These are phyloP conservation scores for Carposina sasakii DNA, from an alignment of 1,140 invertebrate genomes.

Conservation along the genomic window DNA sequence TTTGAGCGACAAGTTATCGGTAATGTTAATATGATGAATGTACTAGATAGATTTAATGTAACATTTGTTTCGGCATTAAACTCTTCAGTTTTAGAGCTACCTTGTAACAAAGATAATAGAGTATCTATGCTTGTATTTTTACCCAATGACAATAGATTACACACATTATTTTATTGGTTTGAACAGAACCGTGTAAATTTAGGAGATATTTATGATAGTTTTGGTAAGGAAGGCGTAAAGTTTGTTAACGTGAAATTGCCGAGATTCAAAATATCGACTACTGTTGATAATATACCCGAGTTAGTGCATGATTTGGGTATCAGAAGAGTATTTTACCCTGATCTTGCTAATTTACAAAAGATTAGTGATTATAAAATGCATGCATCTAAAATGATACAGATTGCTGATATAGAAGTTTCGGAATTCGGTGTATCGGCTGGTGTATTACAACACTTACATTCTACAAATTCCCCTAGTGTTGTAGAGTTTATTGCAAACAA, in stretches of 20 bases:
- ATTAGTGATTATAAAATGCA: constrained; percentile 71
- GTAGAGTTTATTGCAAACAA: constrained; percentile 54
- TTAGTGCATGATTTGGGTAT: constrained; percentile 77
- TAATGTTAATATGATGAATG: constrained; percentile 68
- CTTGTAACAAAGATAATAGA: constrained; percentile 74
- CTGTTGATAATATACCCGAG: constrained; percentile 70
- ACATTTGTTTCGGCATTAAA: constrained; percentile 58
- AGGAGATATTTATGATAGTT: constrained; percentile 60
- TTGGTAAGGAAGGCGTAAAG: constrained; percentile 45
- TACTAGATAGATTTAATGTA: constrained; percentile 50
- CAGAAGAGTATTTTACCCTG: constrained; percentile 74
- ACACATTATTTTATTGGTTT: constrained; percentile 64
- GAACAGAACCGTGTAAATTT: constrained; percentile 67
- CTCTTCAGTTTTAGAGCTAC: constrained; percentile 76
- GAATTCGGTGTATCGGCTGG: constrained; percentile 80
- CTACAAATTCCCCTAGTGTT: constrained; percentile 33
- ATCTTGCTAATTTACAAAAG: constrained; percentile 75
- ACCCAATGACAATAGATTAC: too few relatives aligned
- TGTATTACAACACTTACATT: constrained; percentile 65
- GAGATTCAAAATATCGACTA: constrained; percentile 76
- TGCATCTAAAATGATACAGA: constrained; percentile 74
- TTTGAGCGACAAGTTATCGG: constrained; percentile 40
- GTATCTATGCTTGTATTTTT: constrained; percentile 78
- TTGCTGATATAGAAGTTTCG: constrained; percentile 79
- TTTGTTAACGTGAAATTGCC: constrained; percentile 76